Base-by-base conservation (phyloP, 2,888 invertebrate species). In the Diarsia rubi region DNA sequence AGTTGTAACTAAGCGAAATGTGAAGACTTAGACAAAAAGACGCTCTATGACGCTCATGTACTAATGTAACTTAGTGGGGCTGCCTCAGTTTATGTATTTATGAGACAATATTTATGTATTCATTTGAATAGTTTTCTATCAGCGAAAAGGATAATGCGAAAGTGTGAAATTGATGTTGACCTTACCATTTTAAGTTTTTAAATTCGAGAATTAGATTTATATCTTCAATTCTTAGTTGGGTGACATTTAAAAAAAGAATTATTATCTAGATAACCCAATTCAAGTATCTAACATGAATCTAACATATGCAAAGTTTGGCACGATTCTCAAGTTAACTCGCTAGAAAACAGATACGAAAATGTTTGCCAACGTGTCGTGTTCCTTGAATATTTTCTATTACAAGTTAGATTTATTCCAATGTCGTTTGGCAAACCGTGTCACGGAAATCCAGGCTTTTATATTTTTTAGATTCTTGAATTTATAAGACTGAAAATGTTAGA, bases 241-340 rank as follows among this genome's bases (percentile, higher is more conserved):
- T 37, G 44, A 5, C 0, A 24, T 42, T 68, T 60, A 21, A 16
- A 47, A 57, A 31, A 14, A 6, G 14, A 54, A 6, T 47, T 27
- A 42, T 45, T 63, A 45, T 31, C 52, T 31, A 62, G 24, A 78
- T 79, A 71, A 68, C 75, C 75, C 59, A 81, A 65, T 81, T 79
- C 79, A 54, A 54, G 37, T 81, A 74, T 65, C 42, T 67, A 69
- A 75, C 78, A 47, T 19, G 65, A 42, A 54, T 66, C 75, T 69
- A 77, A 63, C 54, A 49, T 80, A 70, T 57, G 63, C 66, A 77
- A 82, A 67, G 47, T 59, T 77, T 82, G 79, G 79, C 78, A 77
- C 78, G 66, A 67, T 52, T 70, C 45, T 67, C 59, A 82, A 67
- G 62, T 67, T 52, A 76, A 63, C 54, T 47, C 4, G 24, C 24